These are phyloP conservation scores for Caenorhabditis parvicauda DNA, from an alignment of 2,888 invertebrate genomes.

Conservation along the genomic window DNA sequence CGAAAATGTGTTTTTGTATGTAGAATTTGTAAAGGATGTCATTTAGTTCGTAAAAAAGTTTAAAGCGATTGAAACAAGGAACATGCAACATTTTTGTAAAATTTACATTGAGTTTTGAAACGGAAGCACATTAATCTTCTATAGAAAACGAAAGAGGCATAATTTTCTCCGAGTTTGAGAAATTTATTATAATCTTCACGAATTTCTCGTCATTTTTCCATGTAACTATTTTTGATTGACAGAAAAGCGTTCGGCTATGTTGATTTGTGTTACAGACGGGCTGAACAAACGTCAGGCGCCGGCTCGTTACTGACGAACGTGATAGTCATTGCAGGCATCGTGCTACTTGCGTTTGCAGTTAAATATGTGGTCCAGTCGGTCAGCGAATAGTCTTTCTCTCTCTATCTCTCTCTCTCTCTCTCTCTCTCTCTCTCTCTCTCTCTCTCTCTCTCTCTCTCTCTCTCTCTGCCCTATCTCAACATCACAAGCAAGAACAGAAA, in stretches of 20 bases:
- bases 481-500: too few species aligned
- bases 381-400: constrained; percentile 10
- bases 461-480: too few species aligned
- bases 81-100: background rate
- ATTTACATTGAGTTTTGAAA: too few species aligned
- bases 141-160: too few species aligned
- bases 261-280: too few species aligned
- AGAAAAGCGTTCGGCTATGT: too few species aligned
- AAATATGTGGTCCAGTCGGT: constrained; percentile 57
- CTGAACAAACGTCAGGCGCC: constrained; percentile 13
- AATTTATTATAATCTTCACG: too few species aligned
- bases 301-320: constrained; percentile 55
- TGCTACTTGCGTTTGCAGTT: constrained; percentile 61
- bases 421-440: background rate
- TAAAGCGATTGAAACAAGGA: background rate
- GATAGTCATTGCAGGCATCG: constrained; percentile 58
- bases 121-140: too few species aligned
- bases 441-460: background rate
- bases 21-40: background rate
- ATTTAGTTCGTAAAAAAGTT: too few species aligned
- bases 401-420: background rate
- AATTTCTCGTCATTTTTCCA: too few species aligned
- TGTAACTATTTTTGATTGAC: too few species aligned
- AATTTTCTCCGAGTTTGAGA: too few species aligned
- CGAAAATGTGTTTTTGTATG: background rate